Conservation (phyloP, 2,888 invertebrate genomes). For the Gymnoscelis rufifasciata region DNA sequence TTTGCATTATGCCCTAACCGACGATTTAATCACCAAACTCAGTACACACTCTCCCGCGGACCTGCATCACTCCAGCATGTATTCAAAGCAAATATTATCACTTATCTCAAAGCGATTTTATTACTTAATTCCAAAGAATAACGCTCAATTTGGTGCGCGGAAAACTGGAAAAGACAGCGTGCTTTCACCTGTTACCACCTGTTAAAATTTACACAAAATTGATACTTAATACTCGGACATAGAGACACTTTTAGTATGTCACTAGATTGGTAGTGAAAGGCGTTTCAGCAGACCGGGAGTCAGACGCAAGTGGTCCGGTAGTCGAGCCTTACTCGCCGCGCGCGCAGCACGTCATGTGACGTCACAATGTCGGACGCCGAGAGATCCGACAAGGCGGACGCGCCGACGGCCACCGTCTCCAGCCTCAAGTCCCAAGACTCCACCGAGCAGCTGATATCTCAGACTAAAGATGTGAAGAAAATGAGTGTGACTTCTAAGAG, state of each 20-base stretch:
- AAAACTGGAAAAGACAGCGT: neutral
- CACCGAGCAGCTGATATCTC: conserved; percentile 75
- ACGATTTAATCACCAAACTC: too few species aligned
- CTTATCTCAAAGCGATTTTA: neutral
- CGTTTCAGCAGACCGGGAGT: neutral
- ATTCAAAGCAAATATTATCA: neutral
- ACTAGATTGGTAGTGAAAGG: conserved; percentile 5
- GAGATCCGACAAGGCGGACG: conserved; percentile 39
- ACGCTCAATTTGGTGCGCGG: neutral
- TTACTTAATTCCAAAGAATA: neutral
- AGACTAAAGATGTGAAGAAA: conserved; percentile 40
- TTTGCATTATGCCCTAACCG: neutral
- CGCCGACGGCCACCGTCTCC: conserved; percentile 64
- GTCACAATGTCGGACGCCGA: conserved; percentile 39
- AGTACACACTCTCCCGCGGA: neutral
- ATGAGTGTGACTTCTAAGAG: conserved; percentile 64
- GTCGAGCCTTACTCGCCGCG: conserved; percentile 8
- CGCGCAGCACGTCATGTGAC: conserved; percentile 21
- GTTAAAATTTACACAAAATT: neutral
- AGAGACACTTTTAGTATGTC: neutral
- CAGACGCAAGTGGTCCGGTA: conserved; percentile 1
- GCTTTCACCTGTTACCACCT: conserved; percentile 5
- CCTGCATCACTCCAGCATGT: conserved; percentile 2
- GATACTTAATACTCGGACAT: neutral
- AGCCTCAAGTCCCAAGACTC: conserved; percentile 75